Evolutionary conservation across 2,888 invertebrate species (phyloP), one percentile per base, ranked within the genome.

Genomic region (Microlaimidae sp.): DNA sequence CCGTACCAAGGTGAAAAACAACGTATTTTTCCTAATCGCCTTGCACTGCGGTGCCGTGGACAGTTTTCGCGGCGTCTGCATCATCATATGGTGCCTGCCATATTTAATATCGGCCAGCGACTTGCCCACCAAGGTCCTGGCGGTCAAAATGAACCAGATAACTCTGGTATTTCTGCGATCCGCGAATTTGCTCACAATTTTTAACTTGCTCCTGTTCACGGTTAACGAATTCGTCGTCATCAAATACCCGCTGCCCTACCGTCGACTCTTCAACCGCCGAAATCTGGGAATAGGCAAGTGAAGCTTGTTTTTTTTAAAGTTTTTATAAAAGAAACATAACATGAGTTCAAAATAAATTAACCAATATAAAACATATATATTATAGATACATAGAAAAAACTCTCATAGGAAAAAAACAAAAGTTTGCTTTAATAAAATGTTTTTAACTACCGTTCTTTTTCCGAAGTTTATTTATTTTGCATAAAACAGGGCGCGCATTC

Each of bases 181-280:
- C 27, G 64, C 65, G 55, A 67, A 67, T 53, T 53, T 67, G 46
- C 54, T 67, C 40, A 67, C 67, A 13, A 67, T 69, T 29, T 65
- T 67, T 60, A 67, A 67, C 54, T 57, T 67, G 45, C 59, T 67
- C 23, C 63, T 67, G 2, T 67, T 67, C 59, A 67, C 67, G 1
- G 61, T 64, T 5, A 67, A 67, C 54, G 67, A 67, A 52, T 66
- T 61, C 51, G 58, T 65, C 40, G 62, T 52, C 24, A 65, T 66
- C 54, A 63, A 61, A 17, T 67, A 65, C 55, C 67, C 67, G 5
- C 57, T 68, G 13, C 66, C 66, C 54, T 69, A 68, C 52, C 59
- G 66, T 2, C 56, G 67, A n/a, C 65, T 66, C 52, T 63, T 68
- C 49, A 52, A 63, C 7, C 55, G 66, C 25, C 58, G 62, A 24